These are phyloP conservation scores for Ceratosolen solmsi DNA, from an alignment of 1,140 invertebrate species.

Conservation along the genomic window DNA sequence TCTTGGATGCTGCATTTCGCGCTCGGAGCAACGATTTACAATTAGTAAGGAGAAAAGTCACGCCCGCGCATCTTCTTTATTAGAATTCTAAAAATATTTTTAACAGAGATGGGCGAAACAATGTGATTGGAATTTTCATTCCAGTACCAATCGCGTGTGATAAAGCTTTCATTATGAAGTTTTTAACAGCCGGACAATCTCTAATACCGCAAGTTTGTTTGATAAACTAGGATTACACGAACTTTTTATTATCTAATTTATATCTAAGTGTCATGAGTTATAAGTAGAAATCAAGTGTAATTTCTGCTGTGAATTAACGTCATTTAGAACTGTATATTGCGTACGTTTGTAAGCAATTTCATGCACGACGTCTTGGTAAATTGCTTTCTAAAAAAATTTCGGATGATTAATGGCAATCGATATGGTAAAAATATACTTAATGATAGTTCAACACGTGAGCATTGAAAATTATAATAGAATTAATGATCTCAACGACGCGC, in stretches of 20 bases:
- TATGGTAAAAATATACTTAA: neutral
- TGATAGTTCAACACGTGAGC: neutral
- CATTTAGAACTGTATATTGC: neutral
- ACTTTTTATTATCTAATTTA: constrained; percentile 20
- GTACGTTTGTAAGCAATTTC: constrained; percentile 11
- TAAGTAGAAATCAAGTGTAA: constrained; percentile 23
- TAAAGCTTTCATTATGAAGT: too few relatives aligned
- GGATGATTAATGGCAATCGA: constrained; percentile 11
- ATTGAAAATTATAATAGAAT: constrained; percentile 15
- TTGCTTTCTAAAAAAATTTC: neutral
- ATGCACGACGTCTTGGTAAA: constrained; percentile 12
- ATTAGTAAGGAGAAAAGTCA: too few relatives aligned
- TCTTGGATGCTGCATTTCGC: too few relatives aligned
- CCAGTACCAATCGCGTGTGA: too few relatives aligned
- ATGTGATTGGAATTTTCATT: too few relatives aligned
- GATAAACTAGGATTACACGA: neutral
- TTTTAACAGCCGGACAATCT: too few relatives aligned
- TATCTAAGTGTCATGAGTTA: constrained; percentile 29
- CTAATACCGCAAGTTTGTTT: neutral
- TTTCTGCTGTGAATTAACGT: neutral
- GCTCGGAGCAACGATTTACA: too few relatives aligned
- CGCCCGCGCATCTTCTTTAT: too few relatives aligned
- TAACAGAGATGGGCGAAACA: too few relatives aligned
- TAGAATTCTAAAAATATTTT: too few relatives aligned
- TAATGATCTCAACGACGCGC: neutral